These are phyloP conservation scores for Athene noctua DNA, from an alignment of 2,113 vertebrate species.

Conservation along the genomic window DNA sequence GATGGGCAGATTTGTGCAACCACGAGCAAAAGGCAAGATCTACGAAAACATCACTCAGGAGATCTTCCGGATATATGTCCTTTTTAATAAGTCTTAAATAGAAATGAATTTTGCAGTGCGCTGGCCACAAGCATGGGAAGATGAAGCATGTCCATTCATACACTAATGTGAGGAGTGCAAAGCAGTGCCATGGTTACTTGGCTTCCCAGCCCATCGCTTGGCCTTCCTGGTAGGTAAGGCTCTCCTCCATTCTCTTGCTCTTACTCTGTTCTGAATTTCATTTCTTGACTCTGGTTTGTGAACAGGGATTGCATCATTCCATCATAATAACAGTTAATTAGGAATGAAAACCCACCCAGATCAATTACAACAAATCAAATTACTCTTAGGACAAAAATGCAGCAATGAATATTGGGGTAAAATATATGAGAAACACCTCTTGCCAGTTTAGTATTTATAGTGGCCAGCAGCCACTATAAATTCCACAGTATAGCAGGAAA, in stretches of 20 bases:
- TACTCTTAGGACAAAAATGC: background rate
- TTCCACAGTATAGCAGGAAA: background rate
- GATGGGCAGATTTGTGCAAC: background rate
- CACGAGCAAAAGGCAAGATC: background rate
- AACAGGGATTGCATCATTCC: background rate
- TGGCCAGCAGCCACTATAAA: constrained; percentile 44
- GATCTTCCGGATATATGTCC: background rate
- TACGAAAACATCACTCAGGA: background rate
- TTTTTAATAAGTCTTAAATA: background rate
- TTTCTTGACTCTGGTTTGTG: background rate
- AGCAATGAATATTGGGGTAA: background rate
- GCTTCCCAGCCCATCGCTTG: background rate
- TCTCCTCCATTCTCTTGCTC: background rate
- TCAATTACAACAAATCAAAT: constrained; percentile 21
- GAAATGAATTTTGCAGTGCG: background rate
- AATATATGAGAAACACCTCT: constrained; percentile 9
- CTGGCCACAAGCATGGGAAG: background rate
- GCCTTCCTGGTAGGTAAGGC: background rate
- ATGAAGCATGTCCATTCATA: background rate
- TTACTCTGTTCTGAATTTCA: background rate
- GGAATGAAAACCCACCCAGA: background rate
- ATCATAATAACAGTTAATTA: background rate
- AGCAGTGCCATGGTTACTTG: background rate
- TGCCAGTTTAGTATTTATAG: constrained; percentile 34
- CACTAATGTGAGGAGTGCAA: background rate